phyloP scores from a whole-genome alignment of 1,140 invertebrate genomes.

The Dolichoris vasculosae region DNA sequence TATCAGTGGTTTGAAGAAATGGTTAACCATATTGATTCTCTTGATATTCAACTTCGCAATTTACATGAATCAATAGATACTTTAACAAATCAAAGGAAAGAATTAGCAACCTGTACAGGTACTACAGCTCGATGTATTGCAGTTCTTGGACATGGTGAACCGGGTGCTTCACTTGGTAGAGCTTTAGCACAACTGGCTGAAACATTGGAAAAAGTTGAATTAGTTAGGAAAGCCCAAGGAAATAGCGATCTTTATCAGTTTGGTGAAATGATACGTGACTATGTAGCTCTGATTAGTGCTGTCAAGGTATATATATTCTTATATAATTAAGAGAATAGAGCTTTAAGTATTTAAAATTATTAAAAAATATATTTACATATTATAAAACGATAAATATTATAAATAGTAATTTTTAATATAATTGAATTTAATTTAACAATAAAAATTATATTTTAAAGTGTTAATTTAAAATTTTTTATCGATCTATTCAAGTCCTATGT shows the following conservation, averaged over 20 bases:
- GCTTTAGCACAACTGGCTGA: constrained; percentile 95
- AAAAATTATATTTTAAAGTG: not conserved
- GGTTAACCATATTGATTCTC: constrained; percentile 90
- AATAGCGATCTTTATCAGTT: constrained; percentile 96
- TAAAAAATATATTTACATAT: not conserved
- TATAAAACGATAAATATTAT: not conserved
- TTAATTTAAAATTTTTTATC: not conserved
- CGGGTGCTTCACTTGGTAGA: constrained; percentile 93
- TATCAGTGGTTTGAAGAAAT: constrained; percentile 99
- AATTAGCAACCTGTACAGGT: constrained; percentile 87
- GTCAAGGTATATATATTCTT: constrained; percentile 82
- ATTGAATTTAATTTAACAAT: too few species aligned
- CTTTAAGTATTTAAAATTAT: not conserved
- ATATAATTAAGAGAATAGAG: not conserved
- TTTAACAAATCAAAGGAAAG: constrained; percentile 89
- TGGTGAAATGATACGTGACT: constrained; percentile 96
- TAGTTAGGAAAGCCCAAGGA: constrained; percentile 91
- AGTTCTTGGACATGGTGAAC: constrained; percentile 95
- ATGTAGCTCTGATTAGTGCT: constrained; percentile 92
- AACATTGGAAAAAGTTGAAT: constrained; percentile 86
- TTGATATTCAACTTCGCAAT: constrained; percentile 92
- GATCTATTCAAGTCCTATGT: not conserved
- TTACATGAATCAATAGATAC: constrained; percentile 92
- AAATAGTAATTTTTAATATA: not conserved
- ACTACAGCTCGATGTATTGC: constrained; percentile 91